These are phyloP conservation scores for Trigoniulus corallinus DNA, from an alignment of 1,140 invertebrate species.

Conservation along the genomic window DNA sequence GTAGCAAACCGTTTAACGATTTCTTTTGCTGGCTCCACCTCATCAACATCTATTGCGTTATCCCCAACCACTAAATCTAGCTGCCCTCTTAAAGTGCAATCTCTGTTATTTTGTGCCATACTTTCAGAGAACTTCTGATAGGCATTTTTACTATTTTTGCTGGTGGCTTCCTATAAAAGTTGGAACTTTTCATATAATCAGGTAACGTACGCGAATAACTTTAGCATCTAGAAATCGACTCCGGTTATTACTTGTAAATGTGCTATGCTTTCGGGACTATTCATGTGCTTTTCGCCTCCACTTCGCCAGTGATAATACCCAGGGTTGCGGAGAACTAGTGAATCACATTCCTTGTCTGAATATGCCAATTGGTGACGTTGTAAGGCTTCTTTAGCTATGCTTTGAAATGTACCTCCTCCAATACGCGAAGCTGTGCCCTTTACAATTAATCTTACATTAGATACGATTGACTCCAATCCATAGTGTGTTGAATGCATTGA, in stretches of 20 bases:
- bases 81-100: constrained; percentile 84
- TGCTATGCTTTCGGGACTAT: constrained; percentile 85
- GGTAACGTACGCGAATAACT: too few relatives aligned
- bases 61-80: constrained; percentile 63
- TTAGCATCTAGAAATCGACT: too few relatives aligned
- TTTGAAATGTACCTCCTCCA: constrained; percentile 79
- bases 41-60: constrained; percentile 53
- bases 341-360: constrained; percentile 46
- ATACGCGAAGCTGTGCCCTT: constrained; percentile 84
- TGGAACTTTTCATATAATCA: too few relatives aligned
- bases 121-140: constrained; percentile 80
- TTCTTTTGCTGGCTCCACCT: constrained; percentile 78
- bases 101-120: constrained; percentile 65
- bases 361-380: constrained; percentile 69
- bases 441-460: constrained; percentile 1
- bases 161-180: constrained; percentile 52
- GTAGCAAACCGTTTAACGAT: constrained; percentile 85
- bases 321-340: constrained; percentile 67
- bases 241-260: constrained; percentile 70
- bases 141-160: constrained; percentile 56
- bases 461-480: background rate
- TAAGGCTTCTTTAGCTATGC: constrained; percentile 72
- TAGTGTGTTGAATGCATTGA: too few relatives aligned
- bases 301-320: constrained; percentile 91
- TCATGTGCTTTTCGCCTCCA: constrained; percentile 95